phyloP scores from a whole-genome alignment of 2,113 vertebrate genomes.

The Passer domesticus region DNA sequence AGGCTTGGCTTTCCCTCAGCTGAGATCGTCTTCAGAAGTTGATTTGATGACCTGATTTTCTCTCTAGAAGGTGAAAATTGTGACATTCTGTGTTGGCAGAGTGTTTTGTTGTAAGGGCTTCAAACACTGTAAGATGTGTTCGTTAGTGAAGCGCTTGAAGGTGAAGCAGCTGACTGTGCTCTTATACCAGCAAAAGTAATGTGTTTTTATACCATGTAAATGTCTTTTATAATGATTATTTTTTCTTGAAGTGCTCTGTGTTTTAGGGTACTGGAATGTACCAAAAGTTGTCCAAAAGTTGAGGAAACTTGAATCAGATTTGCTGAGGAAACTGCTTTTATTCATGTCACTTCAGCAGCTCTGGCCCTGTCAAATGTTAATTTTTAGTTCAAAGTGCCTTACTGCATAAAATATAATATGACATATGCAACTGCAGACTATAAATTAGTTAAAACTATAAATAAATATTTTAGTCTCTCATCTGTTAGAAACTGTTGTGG shows the following conservation, averaged over 20 bases:
- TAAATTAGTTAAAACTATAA: conserved; percentile 15
- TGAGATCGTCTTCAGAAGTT: neutral
- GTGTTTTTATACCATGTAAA: neutral
- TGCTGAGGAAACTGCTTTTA: neutral
- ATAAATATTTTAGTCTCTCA: conserved; percentile 23
- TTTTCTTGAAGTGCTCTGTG: neutral
- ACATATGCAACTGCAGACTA: neutral
- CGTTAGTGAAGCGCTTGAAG: neutral
- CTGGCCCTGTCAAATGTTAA: neutral
- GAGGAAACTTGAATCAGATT: neutral
- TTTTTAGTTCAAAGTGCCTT: neutral
- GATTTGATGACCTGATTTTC: neutral
- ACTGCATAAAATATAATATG: neutral
- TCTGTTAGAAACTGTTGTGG: neutral
- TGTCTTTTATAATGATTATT: neutral
- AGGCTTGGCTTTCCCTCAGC: neutral
- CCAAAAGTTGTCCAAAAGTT: neutral
- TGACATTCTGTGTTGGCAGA: neutral
- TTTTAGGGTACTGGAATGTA: neutral
- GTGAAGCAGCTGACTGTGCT: neutral
- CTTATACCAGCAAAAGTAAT: neutral
- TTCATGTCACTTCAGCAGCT: neutral
- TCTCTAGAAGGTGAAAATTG: neutral
- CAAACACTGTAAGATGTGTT: neutral
- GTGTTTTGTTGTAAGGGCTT: neutral